A percentile compares a stretch with the other conserved stretches of the same genome.
These are phyloP conservation scores for Phataginus tricuspis DNA, from an alignment of 2,797 vertebrate genomes.

Conservation along the genomic window DNA sequence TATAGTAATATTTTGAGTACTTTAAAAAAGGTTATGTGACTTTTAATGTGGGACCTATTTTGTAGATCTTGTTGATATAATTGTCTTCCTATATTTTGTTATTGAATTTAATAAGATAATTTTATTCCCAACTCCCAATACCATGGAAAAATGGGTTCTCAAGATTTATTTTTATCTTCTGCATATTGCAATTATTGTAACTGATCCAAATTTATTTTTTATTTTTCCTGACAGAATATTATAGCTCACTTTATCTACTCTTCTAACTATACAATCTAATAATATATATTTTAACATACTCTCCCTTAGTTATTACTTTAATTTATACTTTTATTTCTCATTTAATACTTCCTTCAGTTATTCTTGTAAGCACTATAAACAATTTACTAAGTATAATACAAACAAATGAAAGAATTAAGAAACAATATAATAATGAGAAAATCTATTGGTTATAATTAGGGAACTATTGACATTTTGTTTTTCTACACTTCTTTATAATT, in stretches of 20 bases:
- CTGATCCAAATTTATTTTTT: background rate
- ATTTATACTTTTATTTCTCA: background rate
- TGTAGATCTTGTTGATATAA: background rate
- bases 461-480: background rate
- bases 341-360: background rate
- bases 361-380: background rate
- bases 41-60: background rate
- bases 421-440: background rate
- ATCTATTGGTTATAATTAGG: background rate
- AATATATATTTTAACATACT: background rate
- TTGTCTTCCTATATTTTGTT: background rate
- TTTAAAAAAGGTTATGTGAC: background rate
- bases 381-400: background rate
- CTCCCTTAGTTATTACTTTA: background rate
- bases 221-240: background rate
- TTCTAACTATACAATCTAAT: background rate
- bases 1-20: background rate
- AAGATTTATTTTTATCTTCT: background rate
- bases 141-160: background rate
- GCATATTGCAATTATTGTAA: background rate
- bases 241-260: background rate
- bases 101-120: background rate
- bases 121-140: background rate
- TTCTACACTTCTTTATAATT: background rate
- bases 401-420: background rate